These are phyloP conservation scores for Furcula furcula DNA, from an alignment of 2,888 invertebrate species.

Conservation along the genomic window DNA sequence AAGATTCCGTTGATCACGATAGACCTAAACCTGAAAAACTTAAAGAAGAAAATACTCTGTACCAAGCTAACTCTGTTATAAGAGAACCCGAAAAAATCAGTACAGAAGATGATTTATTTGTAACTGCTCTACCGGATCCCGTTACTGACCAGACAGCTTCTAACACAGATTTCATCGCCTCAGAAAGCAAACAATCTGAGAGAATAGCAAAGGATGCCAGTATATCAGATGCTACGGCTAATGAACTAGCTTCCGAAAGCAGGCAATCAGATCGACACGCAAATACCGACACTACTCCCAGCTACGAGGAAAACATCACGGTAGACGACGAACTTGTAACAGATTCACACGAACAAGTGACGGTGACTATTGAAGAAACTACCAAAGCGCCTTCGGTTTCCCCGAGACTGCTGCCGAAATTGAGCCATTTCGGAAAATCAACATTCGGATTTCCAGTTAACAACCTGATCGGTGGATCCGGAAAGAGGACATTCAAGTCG, in stretches of 20 bases:
- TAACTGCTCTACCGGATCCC: background rate
- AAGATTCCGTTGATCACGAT: background rate
- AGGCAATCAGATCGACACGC: background rate
- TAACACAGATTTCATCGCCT: slow-evolving; percentile 12
- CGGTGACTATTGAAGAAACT: slow-evolving; percentile 26
- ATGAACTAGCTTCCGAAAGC: background rate
- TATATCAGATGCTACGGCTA: background rate
- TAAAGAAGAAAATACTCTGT: no score
- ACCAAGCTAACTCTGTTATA: no score
- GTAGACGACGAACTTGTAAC: slow-evolving; percentile 31
- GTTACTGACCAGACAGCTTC: no score
- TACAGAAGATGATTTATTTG: no score
- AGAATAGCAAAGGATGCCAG: slow-evolving; percentile 2
- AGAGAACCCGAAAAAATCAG: no score
- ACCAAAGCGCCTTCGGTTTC: slow-evolving; percentile 36
- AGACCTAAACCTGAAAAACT: no score
- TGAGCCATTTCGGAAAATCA: slow-evolving; percentile 53
- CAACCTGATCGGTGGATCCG: slow-evolving; percentile 49
- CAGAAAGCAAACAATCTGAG: slow-evolving; percentile 17
- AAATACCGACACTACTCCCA: slow-evolving; percentile 17
- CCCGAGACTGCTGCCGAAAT: slow-evolving; percentile 48
- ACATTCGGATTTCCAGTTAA: slow-evolving; percentile 32
- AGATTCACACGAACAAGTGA: slow-evolving; percentile 28
- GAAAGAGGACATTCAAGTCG: slow-evolving; percentile 57
- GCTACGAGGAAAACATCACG: slow-evolving; percentile 32